phyloP scores from a whole-genome alignment of 2,888 invertebrate genomes.

The Platynereis dumerilii region DNA sequence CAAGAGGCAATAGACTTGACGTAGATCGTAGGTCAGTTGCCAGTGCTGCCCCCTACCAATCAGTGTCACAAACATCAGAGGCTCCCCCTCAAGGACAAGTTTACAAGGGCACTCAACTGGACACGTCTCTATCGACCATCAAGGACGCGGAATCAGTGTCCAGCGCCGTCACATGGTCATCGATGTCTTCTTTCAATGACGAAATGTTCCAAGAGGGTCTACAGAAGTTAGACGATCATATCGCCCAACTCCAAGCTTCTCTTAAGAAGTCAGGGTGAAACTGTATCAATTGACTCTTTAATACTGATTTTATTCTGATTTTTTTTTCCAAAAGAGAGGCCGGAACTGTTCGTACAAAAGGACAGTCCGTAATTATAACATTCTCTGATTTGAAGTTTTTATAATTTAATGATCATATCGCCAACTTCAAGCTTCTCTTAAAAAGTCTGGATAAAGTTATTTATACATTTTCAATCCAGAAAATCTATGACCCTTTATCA shows the following conservation, averaged over 20 bases:
- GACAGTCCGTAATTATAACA: no score
- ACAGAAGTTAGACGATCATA: slow-evolving; percentile 54
- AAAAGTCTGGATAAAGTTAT: slow-evolving; percentile 4
- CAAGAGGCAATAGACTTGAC: no score
- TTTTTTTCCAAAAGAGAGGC: no score
- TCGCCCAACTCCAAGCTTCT: slow-evolving; percentile 48
- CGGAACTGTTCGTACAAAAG: no score
- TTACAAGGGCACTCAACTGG: slow-evolving; percentile 41
- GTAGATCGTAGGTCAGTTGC: no score
- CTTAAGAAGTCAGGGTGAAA: slow-evolving; percentile 31
- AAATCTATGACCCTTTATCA: no score
- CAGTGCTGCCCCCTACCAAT: no score
- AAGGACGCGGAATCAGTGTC: slow-evolving; percentile 24
- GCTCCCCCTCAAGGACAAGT: no score
- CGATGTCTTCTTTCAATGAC: slow-evolving; percentile 44
- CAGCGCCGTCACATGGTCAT: slow-evolving; percentile 17
- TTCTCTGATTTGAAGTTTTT: no score
- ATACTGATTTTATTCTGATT: background rate
- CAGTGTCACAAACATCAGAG: no score
- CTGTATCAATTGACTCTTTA: background rate
- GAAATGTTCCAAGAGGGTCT: slow-evolving; percentile 50
- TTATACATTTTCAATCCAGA: background rate
- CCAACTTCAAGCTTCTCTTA: slow-evolving; percentile 48
- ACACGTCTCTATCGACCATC: slow-evolving; percentile 51
- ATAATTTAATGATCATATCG: slow-evolving; percentile 55